Conservation (phyloP, 2,888 invertebrate species). For the Yponomeuta sedellus region DNA sequence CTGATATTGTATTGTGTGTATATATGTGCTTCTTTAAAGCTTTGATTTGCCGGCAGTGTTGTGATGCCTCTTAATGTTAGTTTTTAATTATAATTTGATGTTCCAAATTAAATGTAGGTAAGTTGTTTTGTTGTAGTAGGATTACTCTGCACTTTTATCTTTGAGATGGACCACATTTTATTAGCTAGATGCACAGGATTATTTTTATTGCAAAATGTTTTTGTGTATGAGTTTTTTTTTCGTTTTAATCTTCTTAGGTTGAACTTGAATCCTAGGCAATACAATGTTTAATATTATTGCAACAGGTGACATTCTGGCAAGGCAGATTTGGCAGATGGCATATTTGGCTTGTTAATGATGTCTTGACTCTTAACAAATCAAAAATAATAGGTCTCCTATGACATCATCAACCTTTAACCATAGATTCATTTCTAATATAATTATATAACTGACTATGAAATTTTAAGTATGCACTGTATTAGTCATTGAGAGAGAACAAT, state of each 20-base stretch:
- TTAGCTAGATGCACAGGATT: conserved; percentile 7
- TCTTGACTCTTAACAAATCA: not conserved
- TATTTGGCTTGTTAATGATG: conserved; percentile 20
- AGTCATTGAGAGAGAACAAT: not conserved
- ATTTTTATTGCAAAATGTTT: not conserved
- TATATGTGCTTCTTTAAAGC: conserved; percentile 45
- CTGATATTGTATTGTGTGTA: conserved; percentile 49
- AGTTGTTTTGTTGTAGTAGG: conserved; percentile 16
- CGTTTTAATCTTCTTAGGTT: too few species aligned
- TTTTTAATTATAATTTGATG: conserved; percentile 9
- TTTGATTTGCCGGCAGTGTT: conserved; percentile 50
- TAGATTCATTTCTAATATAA: not conserved
- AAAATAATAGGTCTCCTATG: not conserved
- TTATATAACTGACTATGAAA: too few species aligned
- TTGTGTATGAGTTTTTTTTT: not conserved
- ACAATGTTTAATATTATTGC: not conserved
- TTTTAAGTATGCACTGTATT: too few species aligned
- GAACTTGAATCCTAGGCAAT: too few species aligned
- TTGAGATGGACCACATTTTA: conserved; percentile 1
- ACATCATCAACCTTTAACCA: not conserved
- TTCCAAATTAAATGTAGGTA: not conserved
- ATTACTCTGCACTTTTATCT: conserved; percentile 16
- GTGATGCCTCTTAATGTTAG: conserved; percentile 42
- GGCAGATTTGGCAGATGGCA: conserved; percentile 24
- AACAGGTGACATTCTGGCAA: conserved; percentile 18